phyloP scores from a whole-genome alignment of 2,797 vertebrate species.

The Sarcophilus harrisii region DNA sequence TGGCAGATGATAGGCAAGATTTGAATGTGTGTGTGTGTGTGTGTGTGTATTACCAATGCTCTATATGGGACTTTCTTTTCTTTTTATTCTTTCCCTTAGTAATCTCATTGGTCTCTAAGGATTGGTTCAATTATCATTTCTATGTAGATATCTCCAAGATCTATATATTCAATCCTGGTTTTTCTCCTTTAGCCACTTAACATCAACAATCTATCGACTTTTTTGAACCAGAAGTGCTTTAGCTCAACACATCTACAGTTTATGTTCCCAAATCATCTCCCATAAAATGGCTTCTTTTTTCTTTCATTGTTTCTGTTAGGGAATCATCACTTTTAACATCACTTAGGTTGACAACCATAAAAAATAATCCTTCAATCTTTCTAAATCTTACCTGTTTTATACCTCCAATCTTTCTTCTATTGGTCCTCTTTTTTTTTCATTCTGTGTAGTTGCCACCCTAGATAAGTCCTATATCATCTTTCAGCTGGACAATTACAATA shows the following conservation, averaged over 20 bases:
- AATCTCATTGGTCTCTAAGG: not conserved
- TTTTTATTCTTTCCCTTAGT: not conserved
- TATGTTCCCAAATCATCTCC: not conserved
- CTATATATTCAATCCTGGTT: not conserved
- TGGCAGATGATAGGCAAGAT: not conserved
- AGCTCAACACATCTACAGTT: not conserved
- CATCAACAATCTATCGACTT: not conserved
- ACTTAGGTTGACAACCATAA: not conserved
- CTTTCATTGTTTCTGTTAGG: not conserved
- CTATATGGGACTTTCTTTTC: not conserved
- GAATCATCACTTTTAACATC: not conserved
- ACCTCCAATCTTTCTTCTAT: not conserved
- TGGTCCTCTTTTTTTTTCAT: not conserved
- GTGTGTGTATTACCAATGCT: not conserved
- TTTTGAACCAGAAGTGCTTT: not conserved
- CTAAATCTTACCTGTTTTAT: not conserved
- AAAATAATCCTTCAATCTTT: not conserved
- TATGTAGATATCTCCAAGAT: not conserved
- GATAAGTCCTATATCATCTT: not conserved
- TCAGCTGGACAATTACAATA: not conserved
- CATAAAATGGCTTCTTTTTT: not conserved
- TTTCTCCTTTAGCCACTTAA: not conserved
- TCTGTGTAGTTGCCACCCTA: not conserved
- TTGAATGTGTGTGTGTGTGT: too few relatives aligned
- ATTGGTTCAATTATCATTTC: not conserved